A percentile compares a stretch with the other conserved stretches of the same genome.
These are phyloP conservation scores for Gari tellinella DNA, from an alignment of 2,888 invertebrate species.

Conservation along the genomic window DNA sequence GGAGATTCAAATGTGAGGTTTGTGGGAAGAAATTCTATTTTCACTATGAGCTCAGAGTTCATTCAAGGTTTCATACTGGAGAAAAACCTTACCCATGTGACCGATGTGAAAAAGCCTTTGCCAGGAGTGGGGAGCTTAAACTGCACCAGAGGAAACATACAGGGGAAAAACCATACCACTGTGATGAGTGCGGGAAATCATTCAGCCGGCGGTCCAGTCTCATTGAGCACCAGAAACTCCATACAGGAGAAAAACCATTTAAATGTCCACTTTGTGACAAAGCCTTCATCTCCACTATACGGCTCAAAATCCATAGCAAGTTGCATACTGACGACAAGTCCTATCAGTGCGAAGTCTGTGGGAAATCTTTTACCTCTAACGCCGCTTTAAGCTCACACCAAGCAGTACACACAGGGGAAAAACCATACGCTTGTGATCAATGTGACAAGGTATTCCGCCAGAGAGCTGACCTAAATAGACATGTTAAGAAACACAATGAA, in stretches of 20 bases:
- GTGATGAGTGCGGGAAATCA: conserved; percentile 6
- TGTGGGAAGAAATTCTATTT: conserved; percentile 13
- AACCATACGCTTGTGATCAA: too few species aligned
- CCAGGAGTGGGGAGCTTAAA: conserved; percentile 4
- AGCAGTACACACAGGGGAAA: too few species aligned
- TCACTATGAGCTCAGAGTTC: conserved; percentile 6
- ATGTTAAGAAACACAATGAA: neutral
- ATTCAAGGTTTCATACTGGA: conserved; percentile 12
- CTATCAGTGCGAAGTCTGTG: conserved; percentile 18
- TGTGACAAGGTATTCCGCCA: too few species aligned
- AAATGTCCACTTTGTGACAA: conserved; percentile 35
- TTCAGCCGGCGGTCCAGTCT: conserved; percentile 13
- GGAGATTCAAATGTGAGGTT: conserved; percentile 8
- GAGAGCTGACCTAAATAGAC: too few species aligned
- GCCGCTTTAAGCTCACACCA: too few species aligned
- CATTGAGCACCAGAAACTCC: conserved; percentile 21
- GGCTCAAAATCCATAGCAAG: conserved; percentile 11
- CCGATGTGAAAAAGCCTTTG: conserved; percentile 6
- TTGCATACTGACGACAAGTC: conserved; percentile 17
- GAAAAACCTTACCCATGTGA: conserved; percentile 8
- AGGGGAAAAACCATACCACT: conserved; percentile 12
- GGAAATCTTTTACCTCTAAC: conserved; percentile 1
- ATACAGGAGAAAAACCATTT: conserved; percentile 37
- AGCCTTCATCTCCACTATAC: conserved; percentile 22
- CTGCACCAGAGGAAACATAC: conserved; percentile 17